These are phyloP conservation scores for Yponomeuta evonymella DNA, from an alignment of 2,888 invertebrate species.

Conservation along the genomic window DNA sequence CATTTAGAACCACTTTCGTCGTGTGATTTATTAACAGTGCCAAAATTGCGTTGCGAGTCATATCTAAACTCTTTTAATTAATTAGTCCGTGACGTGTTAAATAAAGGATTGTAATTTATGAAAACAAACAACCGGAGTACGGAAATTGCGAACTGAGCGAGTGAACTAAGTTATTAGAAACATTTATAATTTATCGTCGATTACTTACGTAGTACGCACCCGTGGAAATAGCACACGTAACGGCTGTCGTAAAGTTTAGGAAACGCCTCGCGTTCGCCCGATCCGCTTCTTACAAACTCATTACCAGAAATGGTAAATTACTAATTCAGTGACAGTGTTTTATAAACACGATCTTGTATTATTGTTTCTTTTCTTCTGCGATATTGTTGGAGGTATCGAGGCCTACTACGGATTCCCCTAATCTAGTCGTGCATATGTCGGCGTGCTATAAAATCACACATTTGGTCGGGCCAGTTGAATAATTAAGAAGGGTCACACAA, in stretches of 20 bases:
- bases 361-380: background rate
- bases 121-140: background rate
- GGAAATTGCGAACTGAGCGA: constrained; percentile 9
- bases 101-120: constrained; percentile 11
- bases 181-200: constrained; percentile 43
- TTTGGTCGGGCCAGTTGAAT: constrained; percentile 46
- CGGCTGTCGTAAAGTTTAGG: constrained; percentile 42
- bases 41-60: background rate
- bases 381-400: background rate
- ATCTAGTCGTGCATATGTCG: constrained; percentile 31
- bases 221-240: constrained; percentile 37
- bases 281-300: constrained; percentile 17
- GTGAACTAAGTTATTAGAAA: constrained; percentile 35
- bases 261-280: constrained; percentile 31
- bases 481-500: constrained; percentile 47
- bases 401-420: constrained; percentile 10
- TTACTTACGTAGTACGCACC: constrained; percentile 34
- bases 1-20: too few relatives aligned
- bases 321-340: constrained; percentile 18
- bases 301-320: constrained; percentile 20
- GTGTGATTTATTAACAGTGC: constrained; percentile 4
- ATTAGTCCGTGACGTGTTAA: constrained; percentile 9
- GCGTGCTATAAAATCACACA: constrained; percentile 37
- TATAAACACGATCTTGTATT: constrained; percentile 4
- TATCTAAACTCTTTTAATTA: constrained; percentile 11